Evolutionary conservation across 2,888 invertebrate species (phyloP).

Genomic region (Drosophila niveifrons): DNA sequence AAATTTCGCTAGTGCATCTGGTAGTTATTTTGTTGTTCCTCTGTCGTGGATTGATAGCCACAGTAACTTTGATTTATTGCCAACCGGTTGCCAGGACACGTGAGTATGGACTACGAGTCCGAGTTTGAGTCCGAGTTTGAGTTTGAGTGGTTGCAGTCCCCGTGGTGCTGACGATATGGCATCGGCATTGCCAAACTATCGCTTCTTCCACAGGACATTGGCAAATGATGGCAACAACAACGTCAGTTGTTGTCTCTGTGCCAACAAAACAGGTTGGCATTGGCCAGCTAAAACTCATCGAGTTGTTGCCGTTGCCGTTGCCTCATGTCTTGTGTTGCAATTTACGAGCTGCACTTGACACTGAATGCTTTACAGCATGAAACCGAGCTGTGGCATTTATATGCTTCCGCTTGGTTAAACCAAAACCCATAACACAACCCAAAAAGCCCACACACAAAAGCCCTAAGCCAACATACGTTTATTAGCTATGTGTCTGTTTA

Average conservation of each 20-base stretch:
- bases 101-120: slow-evolving; percentile 16
- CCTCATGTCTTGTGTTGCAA: slow-evolving; percentile 26
- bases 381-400: slow-evolving; percentile 47
- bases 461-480: not conserved
- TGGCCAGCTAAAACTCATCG: slow-evolving; percentile 34
- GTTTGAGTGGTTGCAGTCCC: slow-evolving; percentile 15
- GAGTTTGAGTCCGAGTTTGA: not conserved
- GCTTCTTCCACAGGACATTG: slow-evolving; percentile 21
- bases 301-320: slow-evolving; percentile 8
- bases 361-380: slow-evolving; percentile 37
- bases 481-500: slow-evolving; percentile 16
- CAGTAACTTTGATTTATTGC: slow-evolving; percentile 74
- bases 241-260: slow-evolving; percentile 32
- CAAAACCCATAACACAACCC: not conserved
- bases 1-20: slow-evolving; percentile 56
- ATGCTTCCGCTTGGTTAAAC: slow-evolving; percentile 26
- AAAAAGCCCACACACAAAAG: not conserved
- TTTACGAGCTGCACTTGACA: slow-evolving; percentile 61
- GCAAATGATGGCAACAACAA: slow-evolving; percentile 47
- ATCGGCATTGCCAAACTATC: slow-evolving; percentile 50
- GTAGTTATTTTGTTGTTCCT: slow-evolving; percentile 32
- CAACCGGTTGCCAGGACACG: slow-evolving; percentile 36
- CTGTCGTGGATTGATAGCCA: slow-evolving; percentile 71
- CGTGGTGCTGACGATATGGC: slow-evolving; percentile 37
- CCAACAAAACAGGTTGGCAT: slow-evolving; percentile 28